Conservation (phyloP, 1,140 invertebrate species). For the Babylonia areolata region DNA sequence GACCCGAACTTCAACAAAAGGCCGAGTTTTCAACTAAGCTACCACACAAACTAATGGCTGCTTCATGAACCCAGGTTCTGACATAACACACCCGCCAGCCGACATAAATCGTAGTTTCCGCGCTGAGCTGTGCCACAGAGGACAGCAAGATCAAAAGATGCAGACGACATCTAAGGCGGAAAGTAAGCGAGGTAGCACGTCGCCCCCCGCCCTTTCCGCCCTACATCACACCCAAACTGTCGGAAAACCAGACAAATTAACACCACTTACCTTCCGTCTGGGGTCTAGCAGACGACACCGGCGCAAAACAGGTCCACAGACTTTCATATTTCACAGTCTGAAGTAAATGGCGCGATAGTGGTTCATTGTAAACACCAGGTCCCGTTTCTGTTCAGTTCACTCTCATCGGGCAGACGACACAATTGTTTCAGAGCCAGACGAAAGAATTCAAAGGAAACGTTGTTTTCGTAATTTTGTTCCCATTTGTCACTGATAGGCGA, state of each 20-base stretch:
- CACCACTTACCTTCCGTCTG: neutral
- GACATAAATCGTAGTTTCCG: neutral
- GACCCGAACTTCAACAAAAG: no score
- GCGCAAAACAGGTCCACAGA: neutral
- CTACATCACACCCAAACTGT: neutral
- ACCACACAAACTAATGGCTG: neutral
- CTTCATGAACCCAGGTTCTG: neutral
- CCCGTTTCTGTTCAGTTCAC: neutral
- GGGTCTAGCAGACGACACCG: neutral
- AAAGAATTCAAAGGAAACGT: neutral
- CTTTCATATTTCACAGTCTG: slow-evolving; percentile 1
- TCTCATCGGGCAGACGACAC: neutral
- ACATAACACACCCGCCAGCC: neutral
- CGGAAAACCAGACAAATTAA: slow-evolving; percentile 2
- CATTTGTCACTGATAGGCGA: no score
- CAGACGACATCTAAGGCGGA: neutral
- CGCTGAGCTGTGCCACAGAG: neutral
- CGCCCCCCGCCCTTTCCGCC: neutral
- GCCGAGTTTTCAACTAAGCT: no score
- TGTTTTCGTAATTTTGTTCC: neutral
- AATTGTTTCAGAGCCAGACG: neutral
- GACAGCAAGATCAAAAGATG: neutral
- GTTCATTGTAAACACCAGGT: neutral
- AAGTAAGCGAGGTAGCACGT: neutral
- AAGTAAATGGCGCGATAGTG: neutral